These are phyloP conservation scores for Dorcus parallelipipedus DNA, from an alignment of 2,888 invertebrate genomes.

Conservation along the genomic window DNA sequence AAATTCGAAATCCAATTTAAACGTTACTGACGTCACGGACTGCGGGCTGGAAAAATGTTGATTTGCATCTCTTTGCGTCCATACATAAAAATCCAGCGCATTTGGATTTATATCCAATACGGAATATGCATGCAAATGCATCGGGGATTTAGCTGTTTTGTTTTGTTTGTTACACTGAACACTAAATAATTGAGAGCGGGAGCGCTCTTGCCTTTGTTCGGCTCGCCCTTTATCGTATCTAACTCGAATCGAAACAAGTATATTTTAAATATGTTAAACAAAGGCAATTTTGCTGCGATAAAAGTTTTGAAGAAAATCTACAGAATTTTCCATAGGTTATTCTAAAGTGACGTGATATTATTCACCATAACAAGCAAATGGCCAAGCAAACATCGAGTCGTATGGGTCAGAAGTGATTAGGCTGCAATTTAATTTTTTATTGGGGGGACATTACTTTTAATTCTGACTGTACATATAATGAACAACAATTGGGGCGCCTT, in stretches of 20 bases:
- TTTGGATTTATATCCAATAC: conserved; percentile 37
- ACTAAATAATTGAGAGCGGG: background rate
- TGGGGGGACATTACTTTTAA: no score
- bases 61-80: conserved; percentile 38
- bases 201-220: background rate
- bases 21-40: conserved; percentile 42
- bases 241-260: background rate
- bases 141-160: conserved; percentile 7
- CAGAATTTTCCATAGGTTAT: no score
- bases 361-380: no score
- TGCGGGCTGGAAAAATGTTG: conserved; percentile 38
- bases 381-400: no score
- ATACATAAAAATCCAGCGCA: conserved; percentile 35
- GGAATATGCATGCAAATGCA: conserved; percentile 27
- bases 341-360: no score
- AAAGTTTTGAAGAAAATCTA: no score
- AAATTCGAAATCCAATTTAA: conserved; percentile 43
- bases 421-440: no score
- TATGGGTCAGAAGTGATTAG: no score
- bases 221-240: background rate
- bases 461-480: no score
- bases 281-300: no score
- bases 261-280: no score
- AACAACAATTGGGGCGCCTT: no score
- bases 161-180: conserved; percentile 1